Base-by-base conservation (phyloP, 1,140 invertebrate species). In the Harlomillsia oculata region DNA sequence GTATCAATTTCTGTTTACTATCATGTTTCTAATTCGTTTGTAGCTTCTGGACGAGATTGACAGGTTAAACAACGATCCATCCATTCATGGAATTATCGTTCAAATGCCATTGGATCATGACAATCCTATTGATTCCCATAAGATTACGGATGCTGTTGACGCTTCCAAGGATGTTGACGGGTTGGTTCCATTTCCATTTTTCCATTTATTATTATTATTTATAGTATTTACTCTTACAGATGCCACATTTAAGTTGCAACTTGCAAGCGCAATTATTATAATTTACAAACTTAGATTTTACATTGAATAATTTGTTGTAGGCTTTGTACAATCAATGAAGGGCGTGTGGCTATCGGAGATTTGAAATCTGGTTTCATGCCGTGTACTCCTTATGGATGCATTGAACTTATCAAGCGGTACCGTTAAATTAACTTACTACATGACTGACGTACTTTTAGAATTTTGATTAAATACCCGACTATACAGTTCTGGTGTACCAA, bases 91-190 rank as follows among this genome's bases (percentile, higher is more conserved):
- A 23, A 95, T 98, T 67, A 97, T 97, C 67, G 91, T 97, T 1
- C 93, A 97, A 78, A 89, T 98, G 82, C 95, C 94, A 0, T 74
- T 97, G 39, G 92, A 97, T 69, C 81, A 80, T 56, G 78, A 81
- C 0, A 82, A 84, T 63, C 67, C 77, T 57, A 93, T 97, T 58
- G 84, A 97, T 75, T 80, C 86, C 0, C 83, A 91, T 71, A 71
- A 84, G 11, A 81, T 97, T 48, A 94, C 91, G 5, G 88, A 97
- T 72, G 71, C 83, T 3, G 89, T 97, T 1, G 78, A 77, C 1
- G 83, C 88, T 0, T 75, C 78, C 9, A 97, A 97, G 75, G 94
- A 97, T 78, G 92, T 97, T 23, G 93, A 97, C 74, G 93, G 92
- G 87, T 91, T 72, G 74, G 67, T 64, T 39, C 14, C 36, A 41